These are phyloP conservation scores for Rafetus swinhoei DNA, from an alignment of 2,113 vertebrate genomes.

Conservation along the genomic window DNA sequence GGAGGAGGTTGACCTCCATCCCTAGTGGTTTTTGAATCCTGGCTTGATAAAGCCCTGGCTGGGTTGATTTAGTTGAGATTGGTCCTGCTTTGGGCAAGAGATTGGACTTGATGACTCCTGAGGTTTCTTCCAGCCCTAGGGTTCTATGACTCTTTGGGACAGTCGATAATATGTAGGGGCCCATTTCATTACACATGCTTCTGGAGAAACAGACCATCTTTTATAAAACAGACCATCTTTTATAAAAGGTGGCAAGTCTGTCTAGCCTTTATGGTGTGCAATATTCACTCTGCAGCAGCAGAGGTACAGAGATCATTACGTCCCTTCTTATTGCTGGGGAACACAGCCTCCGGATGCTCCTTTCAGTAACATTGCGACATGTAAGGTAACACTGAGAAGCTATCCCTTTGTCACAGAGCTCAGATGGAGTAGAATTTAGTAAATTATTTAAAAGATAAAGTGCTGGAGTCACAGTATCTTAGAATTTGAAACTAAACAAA, in stretches of 20 bases:
- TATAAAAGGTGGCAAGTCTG: slow-evolving; percentile 57
- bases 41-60: no score
- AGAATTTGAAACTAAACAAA: neutral
- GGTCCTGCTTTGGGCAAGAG: no score
- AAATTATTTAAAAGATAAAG: slow-evolving; percentile 51
- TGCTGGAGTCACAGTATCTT: slow-evolving; percentile 16
- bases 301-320: slow-evolving; percentile 57
- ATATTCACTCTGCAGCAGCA: slow-evolving; percentile 43
- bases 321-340: slow-evolving; percentile 17
- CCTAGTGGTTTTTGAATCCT: no score
- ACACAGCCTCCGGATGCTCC: slow-evolving; percentile 30
- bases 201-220: no score
- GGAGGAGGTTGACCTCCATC: no score
- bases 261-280: slow-evolving; percentile 52
- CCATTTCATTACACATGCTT: neutral
- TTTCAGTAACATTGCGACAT: slow-evolving; percentile 58
- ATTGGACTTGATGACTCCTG: no score
- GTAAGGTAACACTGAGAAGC: slow-evolving; percentile 36
- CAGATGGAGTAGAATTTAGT: slow-evolving; percentile 23
- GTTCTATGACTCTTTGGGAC: no score
- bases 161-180: no score
- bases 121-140: no score
- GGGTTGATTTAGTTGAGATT: no score
- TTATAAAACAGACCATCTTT: slow-evolving; percentile 39
- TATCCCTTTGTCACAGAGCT: slow-evolving; percentile 30